Evolutionary conservation across 2,888 invertebrate species (phyloP).

Genomic region (Nymphalis c-album): DNA sequence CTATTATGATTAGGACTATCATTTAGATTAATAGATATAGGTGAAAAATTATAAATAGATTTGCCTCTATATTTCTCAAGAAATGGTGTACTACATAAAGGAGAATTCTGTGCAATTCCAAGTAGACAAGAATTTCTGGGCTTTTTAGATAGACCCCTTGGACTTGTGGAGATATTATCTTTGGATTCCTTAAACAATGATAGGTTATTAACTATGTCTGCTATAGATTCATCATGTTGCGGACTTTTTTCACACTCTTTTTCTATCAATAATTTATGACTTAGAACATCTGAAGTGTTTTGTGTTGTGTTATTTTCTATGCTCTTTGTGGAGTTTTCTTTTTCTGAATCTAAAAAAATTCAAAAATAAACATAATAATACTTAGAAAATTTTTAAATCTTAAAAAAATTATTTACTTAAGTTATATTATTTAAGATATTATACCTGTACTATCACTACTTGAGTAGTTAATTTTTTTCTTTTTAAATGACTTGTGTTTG

Average conservation of each 20-base stretch:
- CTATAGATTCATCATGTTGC: conserved; percentile 61
- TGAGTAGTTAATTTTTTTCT: conserved; percentile 53
- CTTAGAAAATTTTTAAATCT: conserved; percentile 2
- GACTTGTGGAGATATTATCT: conserved; percentile 20
- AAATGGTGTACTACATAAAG: conserved; percentile 70
- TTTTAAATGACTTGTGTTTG: conserved; percentile 46
- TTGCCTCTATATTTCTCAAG: conserved; percentile 64
- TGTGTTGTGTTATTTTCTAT: conserved; percentile 38
- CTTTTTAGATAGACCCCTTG: not conserved
- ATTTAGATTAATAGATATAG: conserved; percentile 52
- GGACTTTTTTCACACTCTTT: conserved; percentile 45
- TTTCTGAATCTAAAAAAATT: conserved; percentile 62
- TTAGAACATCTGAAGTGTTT: conserved; percentile 58
- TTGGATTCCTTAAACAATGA: conserved; percentile 53
- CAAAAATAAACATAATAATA: not conserved
- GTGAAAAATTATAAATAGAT: conserved; percentile 71
- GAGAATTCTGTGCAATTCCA: conserved; percentile 52
- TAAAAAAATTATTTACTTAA: conserved; percentile 3
- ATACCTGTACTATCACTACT: conserved; percentile 54
- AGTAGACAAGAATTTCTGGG: conserved; percentile 30
- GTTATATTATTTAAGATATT: conserved; percentile 1
- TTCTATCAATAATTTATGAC: conserved; percentile 62
- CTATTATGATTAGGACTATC: conserved; percentile 46
- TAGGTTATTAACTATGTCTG: conserved; percentile 59
- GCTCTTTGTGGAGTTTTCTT: conserved; percentile 56